These are phyloP conservation scores for Salvelinus alpinus DNA, from an alignment of 2,113 vertebrate species.

Conservation along the genomic window DNA sequence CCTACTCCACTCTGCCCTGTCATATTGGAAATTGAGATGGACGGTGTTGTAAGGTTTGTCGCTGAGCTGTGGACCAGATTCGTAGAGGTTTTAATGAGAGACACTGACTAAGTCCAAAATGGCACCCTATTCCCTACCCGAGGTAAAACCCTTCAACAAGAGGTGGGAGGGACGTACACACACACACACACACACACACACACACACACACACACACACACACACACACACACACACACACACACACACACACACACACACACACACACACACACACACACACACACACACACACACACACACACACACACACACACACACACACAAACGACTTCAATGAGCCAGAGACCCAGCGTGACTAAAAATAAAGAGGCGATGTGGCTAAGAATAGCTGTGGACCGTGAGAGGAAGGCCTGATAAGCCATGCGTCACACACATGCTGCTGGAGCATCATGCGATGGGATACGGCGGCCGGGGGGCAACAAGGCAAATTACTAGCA, in stretches of 20 bases:
- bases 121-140: too few relatives aligned
- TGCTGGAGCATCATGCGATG: slow-evolving; percentile 56
- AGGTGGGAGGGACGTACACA: not conserved
- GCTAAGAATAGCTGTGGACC: slow-evolving; percentile 72
- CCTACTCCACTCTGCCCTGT: not conserved
- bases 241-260: slow-evolving; percentile 2
- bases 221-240: slow-evolving; percentile 19
- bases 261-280: too few relatives aligned
- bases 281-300: too few relatives aligned
- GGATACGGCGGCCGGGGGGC: slow-evolving; percentile 33
- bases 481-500: slow-evolving; percentile 74
- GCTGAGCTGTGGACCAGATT: slow-evolving; percentile 40
- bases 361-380: slow-evolving; percentile 70
- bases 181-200: slow-evolving; percentile 26
- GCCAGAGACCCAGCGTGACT: slow-evolving; percentile 66
- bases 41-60: slow-evolving; percentile 31
- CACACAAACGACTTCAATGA: slow-evolving; percentile 57
- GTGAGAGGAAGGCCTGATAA: slow-evolving; percentile 71
- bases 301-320: too few relatives aligned
- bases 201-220: too few relatives aligned
- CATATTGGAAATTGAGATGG: slow-evolving; percentile 34
- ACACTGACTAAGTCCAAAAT: slow-evolving; percentile 9
- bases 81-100: slow-evolving; percentile 65
- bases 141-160: too few relatives aligned
- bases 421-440: slow-evolving; percentile 72